Evolutionary conservation across 2,888 invertebrate genomes (phyloP).

Genomic region (Rhyacophila evoluta): DNA sequence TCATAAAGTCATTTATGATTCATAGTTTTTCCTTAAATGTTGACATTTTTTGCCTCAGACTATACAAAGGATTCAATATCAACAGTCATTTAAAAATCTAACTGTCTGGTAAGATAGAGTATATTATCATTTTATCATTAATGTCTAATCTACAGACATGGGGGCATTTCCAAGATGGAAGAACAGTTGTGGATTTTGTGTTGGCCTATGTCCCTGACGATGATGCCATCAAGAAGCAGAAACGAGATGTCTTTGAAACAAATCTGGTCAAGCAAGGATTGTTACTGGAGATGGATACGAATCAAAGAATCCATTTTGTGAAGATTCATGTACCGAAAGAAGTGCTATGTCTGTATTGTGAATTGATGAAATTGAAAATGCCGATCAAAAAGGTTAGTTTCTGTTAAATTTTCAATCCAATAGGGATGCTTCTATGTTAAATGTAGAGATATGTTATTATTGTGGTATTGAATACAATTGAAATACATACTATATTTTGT

Average conservation of each 20-base stretch:
- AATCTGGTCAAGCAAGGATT: slow-evolving; percentile 74
- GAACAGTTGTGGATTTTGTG: slow-evolving; percentile 72
- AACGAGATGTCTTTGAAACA: slow-evolving; percentile 71
- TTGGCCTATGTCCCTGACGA: slow-evolving; percentile 70
- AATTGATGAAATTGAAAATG: slow-evolving; percentile 81
- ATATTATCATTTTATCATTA: not conserved
- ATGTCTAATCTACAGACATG: slow-evolving; percentile 62
- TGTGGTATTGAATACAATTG: no score
- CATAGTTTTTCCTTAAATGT: not conserved
- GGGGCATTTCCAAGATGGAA: slow-evolving; percentile 68
- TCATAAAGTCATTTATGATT: not conserved
- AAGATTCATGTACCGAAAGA: slow-evolving; percentile 81
- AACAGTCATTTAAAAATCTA: no score
- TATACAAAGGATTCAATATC: not conserved
- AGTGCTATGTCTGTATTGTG: slow-evolving; percentile 79
- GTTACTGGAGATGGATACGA: slow-evolving; percentile 72
- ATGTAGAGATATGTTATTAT: no score
- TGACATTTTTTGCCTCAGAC: not conserved
- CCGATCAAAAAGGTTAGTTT: slow-evolving; percentile 77
- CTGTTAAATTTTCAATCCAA: no score
- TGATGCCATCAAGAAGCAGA: slow-evolving; percentile 59
- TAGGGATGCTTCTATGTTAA: no score
- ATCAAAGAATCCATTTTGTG: slow-evolving; percentile 74
- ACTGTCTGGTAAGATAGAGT: not conserved
- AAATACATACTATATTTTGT: no score